phyloP scores from a whole-genome alignment of 2,888 invertebrate species.

The Heliconius ethilla region DNA sequence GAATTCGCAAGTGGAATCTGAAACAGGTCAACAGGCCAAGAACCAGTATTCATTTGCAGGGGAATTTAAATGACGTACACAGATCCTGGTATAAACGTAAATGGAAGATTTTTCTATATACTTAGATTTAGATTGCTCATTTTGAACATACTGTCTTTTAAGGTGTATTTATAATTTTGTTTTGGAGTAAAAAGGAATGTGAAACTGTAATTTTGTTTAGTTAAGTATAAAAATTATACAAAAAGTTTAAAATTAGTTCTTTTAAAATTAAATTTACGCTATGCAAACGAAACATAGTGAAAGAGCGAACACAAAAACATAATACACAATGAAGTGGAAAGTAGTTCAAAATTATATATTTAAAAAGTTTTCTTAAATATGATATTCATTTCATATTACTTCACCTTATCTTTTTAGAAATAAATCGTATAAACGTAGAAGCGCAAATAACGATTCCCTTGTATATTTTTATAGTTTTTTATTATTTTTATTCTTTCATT shows the following conservation, averaged over 20 bases:
- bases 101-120: slow-evolving; percentile 26
- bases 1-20: slow-evolving; percentile 47
- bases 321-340: too few relatives aligned
- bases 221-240: not conserved
- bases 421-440: not conserved
- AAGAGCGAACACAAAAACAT: too few relatives aligned
- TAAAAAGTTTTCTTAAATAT: too few relatives aligned
- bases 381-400: too few relatives aligned
- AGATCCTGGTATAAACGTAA: slow-evolving; percentile 35
- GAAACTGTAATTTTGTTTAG: too few relatives aligned
- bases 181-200: not conserved
- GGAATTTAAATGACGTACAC: slow-evolving; percentile 58
- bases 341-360: too few relatives aligned
- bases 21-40: slow-evolving; percentile 73
- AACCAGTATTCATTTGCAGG: slow-evolving; percentile 57
- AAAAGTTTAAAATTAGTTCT: not conserved
- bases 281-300: not conserved
- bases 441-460: not conserved
- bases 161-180: not conserved
- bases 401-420: too few relatives aligned
- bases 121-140: slow-evolving; percentile 2
- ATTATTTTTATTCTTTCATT: not conserved
- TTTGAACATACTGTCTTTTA: not conserved
- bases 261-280: not conserved
- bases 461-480: too few relatives aligned